Percentiles rank a stretch among this genome's conserved stretches.
Conservation (phyloP, 2,888 invertebrate genomes). For the Bellardia pandia region DNA sequence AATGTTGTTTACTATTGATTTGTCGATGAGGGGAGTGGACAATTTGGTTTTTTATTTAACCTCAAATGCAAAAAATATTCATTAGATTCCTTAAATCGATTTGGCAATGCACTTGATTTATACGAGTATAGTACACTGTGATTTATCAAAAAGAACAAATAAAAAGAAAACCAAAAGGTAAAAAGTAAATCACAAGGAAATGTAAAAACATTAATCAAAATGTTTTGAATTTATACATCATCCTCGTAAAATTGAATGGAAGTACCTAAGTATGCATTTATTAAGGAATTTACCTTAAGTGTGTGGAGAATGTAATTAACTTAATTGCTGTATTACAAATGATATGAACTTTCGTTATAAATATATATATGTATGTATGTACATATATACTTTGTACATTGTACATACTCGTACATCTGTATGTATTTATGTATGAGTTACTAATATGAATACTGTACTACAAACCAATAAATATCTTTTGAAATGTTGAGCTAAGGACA, state of each 20-base stretch:
- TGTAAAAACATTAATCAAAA: conserved; percentile 34
- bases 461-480: too few species aligned
- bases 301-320: conserved; percentile 15
- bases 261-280: background rate
- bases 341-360: background rate
- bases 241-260: background rate
- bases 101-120: conserved; percentile 46
- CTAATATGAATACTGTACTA: too few species aligned
- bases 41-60: conserved; percentile 7
- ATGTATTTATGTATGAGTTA: too few species aligned
- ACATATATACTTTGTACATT: too few species aligned
- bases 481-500: too few species aligned
- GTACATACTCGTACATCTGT: too few species aligned
- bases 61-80: conserved; percentile 44
- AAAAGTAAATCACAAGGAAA: conserved; percentile 5
- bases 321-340: conserved; percentile 9
- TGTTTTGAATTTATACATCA: background rate
- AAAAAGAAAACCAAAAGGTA: background rate
- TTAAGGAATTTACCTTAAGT: conserved; percentile 5
- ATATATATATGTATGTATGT: too few species aligned
- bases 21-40: background rate
- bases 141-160: conserved; percentile 22
- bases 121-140: background rate
- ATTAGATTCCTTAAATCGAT: conserved; percentile 36
- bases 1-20: background rate